phyloP scores from a whole-genome alignment of 2,113 vertebrate genomes.

The Acanthochromis polyacanthus region DNA sequence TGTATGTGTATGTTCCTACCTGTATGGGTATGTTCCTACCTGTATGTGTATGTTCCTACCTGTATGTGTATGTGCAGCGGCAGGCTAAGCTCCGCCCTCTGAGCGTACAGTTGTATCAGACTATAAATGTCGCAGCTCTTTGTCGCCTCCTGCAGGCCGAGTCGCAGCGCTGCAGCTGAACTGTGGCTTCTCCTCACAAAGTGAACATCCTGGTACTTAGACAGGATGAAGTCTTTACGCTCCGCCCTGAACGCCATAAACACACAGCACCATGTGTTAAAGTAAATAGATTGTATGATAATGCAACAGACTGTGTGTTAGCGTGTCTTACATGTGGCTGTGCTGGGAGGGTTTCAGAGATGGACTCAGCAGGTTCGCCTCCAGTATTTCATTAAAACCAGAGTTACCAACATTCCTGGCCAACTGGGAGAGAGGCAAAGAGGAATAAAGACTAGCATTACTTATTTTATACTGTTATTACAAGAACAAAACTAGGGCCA shows the following conservation, averaged over 20 bases:
- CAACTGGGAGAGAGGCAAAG: conserved; percentile 46
- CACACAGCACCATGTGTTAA: background rate
- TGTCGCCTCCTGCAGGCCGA: conserved; percentile 74
- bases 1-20: conserved; percentile 20
- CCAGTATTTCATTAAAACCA: conserved; percentile 77
- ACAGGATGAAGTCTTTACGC: conserved; percentile 74
- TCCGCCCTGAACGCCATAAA: conserved; percentile 49
- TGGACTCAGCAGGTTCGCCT: conserved; percentile 73
- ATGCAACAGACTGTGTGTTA: background rate
- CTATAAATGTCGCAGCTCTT: conserved; percentile 72
- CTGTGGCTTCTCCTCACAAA: conserved; percentile 64
- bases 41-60: conserved; percentile 25
- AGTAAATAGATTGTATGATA: background rate
- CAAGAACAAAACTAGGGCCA: too few species aligned
- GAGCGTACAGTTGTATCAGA: conserved; percentile 71
- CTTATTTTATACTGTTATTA: too few species aligned
- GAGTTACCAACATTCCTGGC: conserved; percentile 75
- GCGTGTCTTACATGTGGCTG: conserved; percentile 69
- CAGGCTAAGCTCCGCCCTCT: conserved; percentile 69
- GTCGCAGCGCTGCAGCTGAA: conserved; percentile 30
- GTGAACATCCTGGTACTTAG: conserved; percentile 71
- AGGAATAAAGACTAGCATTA: too few species aligned
- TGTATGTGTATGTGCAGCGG: conserved; percentile 70
- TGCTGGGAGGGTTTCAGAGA: conserved; percentile 71
- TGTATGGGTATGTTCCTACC: conserved; percentile 62